Evolutionary conservation across 1,140 invertebrate species (phyloP).

Genomic region (Coptotermes formosanus): DNA sequence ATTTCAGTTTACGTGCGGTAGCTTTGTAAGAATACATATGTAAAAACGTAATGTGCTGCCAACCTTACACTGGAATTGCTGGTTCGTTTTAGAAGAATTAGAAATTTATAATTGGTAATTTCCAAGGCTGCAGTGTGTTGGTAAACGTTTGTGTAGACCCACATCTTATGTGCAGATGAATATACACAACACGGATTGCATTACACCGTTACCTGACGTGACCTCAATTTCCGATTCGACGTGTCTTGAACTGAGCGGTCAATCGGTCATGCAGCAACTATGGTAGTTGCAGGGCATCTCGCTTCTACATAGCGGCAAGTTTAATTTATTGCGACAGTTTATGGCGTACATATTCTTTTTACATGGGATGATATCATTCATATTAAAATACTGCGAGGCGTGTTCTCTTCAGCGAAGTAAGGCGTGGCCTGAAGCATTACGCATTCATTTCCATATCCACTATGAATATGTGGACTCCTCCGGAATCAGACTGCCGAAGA

Average conservation of each 20-base stretch:
- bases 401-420: background rate
- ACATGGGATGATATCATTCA: background rate
- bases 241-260: conserved; percentile 7
- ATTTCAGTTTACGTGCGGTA: background rate
- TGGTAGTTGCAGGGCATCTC: background rate
- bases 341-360: background rate
- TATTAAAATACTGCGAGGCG: background rate
- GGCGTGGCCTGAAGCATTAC: background rate
- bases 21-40: background rate
- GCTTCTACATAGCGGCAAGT: background rate
- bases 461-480: too few species aligned
- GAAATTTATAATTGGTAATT: background rate
- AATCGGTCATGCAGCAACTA: background rate
- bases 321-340: background rate
- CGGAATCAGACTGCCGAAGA: too few species aligned
- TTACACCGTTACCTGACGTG: conserved; percentile 9
- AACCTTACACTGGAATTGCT: background rate
- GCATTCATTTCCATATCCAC: background rate
- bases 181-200: background rate
- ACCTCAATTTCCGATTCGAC: background rate
- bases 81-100: background rate
- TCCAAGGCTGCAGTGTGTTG: background rate
- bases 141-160: background rate
- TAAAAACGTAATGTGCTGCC: background rate
- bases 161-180: background rate